Percentiles rank a stretch among this genome's conserved stretches.
These are phyloP conservation scores for Dorcus parallelipipedus DNA, from an alignment of 2,888 invertebrate genomes.

Conservation along the genomic window DNA sequence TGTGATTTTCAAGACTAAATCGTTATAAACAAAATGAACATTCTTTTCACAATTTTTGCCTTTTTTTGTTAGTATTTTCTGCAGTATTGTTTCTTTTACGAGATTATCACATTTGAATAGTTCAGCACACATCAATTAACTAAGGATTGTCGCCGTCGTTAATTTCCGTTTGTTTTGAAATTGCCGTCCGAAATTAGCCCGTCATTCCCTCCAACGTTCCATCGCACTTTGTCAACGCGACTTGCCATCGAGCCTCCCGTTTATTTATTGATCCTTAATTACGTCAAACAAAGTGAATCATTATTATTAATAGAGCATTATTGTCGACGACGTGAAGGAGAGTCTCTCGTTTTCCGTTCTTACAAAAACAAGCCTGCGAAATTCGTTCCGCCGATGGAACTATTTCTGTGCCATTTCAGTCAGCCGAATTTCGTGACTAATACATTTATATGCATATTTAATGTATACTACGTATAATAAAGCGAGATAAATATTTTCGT, in stretches of 20 bases:
- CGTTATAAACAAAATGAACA: too few species aligned
- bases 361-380: not conserved
- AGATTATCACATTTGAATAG: too few species aligned
- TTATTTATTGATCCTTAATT: not conserved
- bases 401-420: not conserved
- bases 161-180: slow-evolving; percentile 31
- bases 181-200: slow-evolving; percentile 22
- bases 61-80: too few species aligned
- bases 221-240: not conserved
- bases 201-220: not conserved
- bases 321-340: not conserved
- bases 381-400: not conserved
- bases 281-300: not conserved
- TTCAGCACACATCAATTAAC: slow-evolving; percentile 24
- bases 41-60: too few species aligned
- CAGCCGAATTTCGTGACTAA: not conserved
- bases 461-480: not conserved
- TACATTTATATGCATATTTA: slow-evolving; percentile 1
- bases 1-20: too few species aligned
- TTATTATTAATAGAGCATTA: not conserved
- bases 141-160: slow-evolving; percentile 22
- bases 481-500: slow-evolving; percentile 1
- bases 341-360: not conserved
- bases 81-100: too few species aligned
- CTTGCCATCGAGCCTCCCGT: too few species aligned